Conservation (phyloP, 1,140 invertebrate genomes). For the Drosophila ohnishii region DNA sequence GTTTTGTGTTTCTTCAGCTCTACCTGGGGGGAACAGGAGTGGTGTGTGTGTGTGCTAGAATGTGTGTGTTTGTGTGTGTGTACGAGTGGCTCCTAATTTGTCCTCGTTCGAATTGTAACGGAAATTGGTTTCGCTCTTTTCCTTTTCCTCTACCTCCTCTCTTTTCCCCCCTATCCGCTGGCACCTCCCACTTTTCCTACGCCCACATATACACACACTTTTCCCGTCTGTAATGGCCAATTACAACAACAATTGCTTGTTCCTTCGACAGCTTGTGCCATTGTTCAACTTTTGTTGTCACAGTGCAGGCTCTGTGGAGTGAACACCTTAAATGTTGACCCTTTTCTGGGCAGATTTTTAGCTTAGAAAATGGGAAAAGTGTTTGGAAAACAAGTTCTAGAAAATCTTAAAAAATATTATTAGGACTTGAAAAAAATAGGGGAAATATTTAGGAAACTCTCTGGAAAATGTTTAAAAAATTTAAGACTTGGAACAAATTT, state of each 20-base stretch:
- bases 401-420: neutral
- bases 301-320: neutral
- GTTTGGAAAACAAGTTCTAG: neutral
- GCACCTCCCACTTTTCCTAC: neutral
- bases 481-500: too few relatives aligned
- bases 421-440: too few relatives aligned
- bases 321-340: neutral
- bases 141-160: constrained; percentile 1
- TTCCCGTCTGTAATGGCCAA: constrained; percentile 49
- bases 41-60: neutral
- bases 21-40: constrained; percentile 22
- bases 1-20: constrained; percentile 49
- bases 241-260: constrained; percentile 53
- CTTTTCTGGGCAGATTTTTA: too few relatives aligned
- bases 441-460: neutral
- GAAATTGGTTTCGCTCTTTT: constrained; percentile 63
- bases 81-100: constrained; percentile 67
- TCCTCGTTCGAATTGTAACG: constrained; percentile 68
- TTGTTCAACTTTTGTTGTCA: constrained; percentile 31
- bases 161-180: neutral
- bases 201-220: neutral
- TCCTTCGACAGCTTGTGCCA: constrained; percentile 35
- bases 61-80: constrained; percentile 13
- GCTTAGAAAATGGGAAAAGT: neutral
- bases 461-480: neutral